Conservation (phyloP, 2,888 invertebrate genomes). For the Conchocele bisecta region DNA sequence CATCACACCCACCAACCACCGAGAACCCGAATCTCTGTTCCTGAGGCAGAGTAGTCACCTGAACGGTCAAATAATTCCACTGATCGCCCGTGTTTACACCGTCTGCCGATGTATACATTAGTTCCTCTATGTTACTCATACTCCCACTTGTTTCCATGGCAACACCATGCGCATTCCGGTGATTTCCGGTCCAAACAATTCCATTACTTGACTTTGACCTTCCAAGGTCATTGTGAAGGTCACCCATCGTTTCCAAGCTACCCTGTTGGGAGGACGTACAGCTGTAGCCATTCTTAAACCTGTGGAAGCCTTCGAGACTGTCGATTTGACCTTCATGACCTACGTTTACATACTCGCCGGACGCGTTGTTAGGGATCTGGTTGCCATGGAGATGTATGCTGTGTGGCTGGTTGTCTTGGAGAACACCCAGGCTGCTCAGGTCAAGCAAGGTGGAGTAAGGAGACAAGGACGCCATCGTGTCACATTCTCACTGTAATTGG, state of each 20-base stretch:
- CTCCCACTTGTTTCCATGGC: background rate
- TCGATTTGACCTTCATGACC: slow-evolving; percentile 34
- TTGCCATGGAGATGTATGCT: slow-evolving; percentile 49
- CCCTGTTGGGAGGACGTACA: slow-evolving; percentile 52
- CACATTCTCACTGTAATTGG: no score
- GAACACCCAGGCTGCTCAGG: slow-evolving; percentile 45
- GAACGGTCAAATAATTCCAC: slow-evolving; percentile 36
- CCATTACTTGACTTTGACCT: background rate
- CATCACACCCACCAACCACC: slow-evolving; percentile 83
- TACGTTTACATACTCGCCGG: slow-evolving; percentile 44
- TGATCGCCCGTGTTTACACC: slow-evolving; percentile 21
- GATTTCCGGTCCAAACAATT: background rate
- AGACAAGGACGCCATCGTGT: slow-evolving; percentile 45
- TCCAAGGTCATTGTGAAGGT: background rate
- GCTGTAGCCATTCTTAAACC: slow-evolving; percentile 53
- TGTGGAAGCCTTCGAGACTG: slow-evolving; percentile 54
- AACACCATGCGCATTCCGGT: background rate
- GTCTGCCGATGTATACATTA: slow-evolving; percentile 29
- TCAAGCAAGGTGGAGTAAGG: slow-evolving; percentile 51
- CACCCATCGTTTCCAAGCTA: slow-evolving; percentile 45
- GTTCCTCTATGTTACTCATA: slow-evolving; percentile 37
- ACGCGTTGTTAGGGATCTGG: slow-evolving; percentile 7
- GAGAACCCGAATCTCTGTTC: slow-evolving; percentile 83
- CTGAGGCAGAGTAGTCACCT: slow-evolving; percentile 67
- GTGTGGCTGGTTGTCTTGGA: slow-evolving; percentile 44